phyloP scores from a whole-genome alignment of 1,140 invertebrate genomes.

The Bacillus rossius region DNA sequence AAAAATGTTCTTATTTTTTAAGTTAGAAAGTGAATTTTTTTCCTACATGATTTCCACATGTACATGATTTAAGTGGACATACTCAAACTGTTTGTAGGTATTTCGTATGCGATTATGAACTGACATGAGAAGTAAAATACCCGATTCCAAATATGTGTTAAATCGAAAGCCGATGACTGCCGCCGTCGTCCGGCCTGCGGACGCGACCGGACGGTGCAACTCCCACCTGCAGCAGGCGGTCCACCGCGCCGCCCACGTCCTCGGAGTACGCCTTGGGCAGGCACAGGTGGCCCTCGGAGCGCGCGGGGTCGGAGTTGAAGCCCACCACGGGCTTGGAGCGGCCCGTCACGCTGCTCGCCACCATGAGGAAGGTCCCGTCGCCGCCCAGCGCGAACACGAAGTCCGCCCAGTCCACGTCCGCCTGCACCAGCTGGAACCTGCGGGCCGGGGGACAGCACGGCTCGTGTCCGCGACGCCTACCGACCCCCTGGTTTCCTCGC shows the following conservation, averaged over 20 bases:
- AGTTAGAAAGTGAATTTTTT: too few species aligned
- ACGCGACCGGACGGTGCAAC: too few species aligned
- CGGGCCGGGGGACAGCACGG: background rate
- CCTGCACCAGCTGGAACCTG: conserved; percentile 60
- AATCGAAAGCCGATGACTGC: too few species aligned
- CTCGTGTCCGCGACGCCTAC: background rate
- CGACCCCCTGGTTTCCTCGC: background rate
- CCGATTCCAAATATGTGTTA: too few species aligned
- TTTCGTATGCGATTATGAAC: too few species aligned
- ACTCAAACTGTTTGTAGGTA: too few species aligned
- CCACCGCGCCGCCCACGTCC: conserved; percentile 63
- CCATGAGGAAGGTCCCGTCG: conserved; percentile 96
- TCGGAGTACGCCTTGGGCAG: conserved; percentile 68
- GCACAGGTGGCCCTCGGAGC: conserved; percentile 91
- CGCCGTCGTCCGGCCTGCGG: too few species aligned
- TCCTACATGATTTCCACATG: too few species aligned
- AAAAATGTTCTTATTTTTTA: too few species aligned
- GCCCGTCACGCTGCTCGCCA: conserved; percentile 73
- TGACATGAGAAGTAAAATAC: too few species aligned
- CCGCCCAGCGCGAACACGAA: conserved; percentile 92
- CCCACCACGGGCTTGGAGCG: conserved; percentile 87
- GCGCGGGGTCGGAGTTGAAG: conserved; percentile 94
- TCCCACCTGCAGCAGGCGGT: conserved; percentile 59
- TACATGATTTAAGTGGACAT: too few species aligned
- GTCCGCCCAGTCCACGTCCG: conserved; percentile 88